Conservation (phyloP, 2,113 vertebrate genomes). For the Malurus cyaneus region DNA sequence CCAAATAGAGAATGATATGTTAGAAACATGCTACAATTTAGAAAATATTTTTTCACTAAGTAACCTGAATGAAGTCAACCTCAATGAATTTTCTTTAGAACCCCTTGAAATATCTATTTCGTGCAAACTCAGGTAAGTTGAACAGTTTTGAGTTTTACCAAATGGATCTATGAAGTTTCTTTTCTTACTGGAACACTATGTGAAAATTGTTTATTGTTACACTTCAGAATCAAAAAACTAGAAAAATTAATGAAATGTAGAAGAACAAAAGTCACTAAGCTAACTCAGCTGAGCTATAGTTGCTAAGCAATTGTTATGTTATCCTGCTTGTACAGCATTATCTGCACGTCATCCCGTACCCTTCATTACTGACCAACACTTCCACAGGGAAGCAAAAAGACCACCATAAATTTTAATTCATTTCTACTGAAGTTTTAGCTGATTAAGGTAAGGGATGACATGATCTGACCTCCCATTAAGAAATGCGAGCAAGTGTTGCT, state of each 20-base stretch:
- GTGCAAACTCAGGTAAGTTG: background rate
- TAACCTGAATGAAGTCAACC: background rate
- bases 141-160: background rate
- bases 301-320: background rate
- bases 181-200: background rate
- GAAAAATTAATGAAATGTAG: background rate
- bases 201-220: background rate
- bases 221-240: background rate
- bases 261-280: background rate
- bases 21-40: background rate
- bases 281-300: background rate
- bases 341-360: background rate
- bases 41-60: background rate
- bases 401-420: background rate
- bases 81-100: background rate
- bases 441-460: background rate
- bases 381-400: background rate
- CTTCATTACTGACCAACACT: background rate
- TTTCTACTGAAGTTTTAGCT: background rate
- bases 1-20: background rate
- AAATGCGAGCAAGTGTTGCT: background rate
- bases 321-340: background rate
- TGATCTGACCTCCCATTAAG: background rate
- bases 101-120: background rate
- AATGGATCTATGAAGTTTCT: background rate